Evolutionary conservation across 1,140 invertebrate genomes (phyloP), one percentile per base, ranked within the genome.

Genomic region (Archivesica marissinica): DNA sequence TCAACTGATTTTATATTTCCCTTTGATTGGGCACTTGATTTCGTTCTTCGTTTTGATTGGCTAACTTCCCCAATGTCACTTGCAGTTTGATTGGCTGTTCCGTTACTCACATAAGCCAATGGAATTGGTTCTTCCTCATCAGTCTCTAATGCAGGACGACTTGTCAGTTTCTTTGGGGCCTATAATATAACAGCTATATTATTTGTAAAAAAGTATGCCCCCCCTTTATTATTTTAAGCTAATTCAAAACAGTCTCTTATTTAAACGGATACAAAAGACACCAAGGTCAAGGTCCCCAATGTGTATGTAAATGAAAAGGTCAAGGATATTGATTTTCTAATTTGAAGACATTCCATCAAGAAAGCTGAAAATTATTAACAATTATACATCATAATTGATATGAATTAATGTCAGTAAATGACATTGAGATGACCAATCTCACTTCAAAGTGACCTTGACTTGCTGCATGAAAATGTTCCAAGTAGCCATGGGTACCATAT

Each of bases 151-250:
- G n/a, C 54, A 59, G 7, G 9, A 6, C 15, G 9, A 28, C 9
- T 4, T 20, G n/a, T n/a, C n/a, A n/a, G n/a, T 59, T 59, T 59
- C 54, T 59, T 59, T 59, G 54, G 54, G 6, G 54, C 54, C 54
- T 59, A n/a, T 28, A 59, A 2, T 1, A 15, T 9, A 59, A 28
- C 6, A 59, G n/a, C 1, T 9, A 25, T 11, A 59, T n/a, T n/a
- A 59, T n/a, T 54, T 3, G 20, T 7, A 11, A 4, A 11, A 9
- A 7, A 54, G 4, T n/a, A 9, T 11, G 20, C 20, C 20, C 17
- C 20, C 4, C 6, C 17, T 6, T 7, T 7, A 20, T 11, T 54
- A 15, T 11, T 4, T n/a, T n/a, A 11, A n/a, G 50, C 50, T n/a
- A 3, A n/a, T 54, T 4, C 50, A 9, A 54, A n/a, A n/a, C n/a